These are phyloP conservation scores for Scelioninae gen. 2 DNA, from an alignment of 2,888 invertebrate genomes.

Conservation along the genomic window DNA sequence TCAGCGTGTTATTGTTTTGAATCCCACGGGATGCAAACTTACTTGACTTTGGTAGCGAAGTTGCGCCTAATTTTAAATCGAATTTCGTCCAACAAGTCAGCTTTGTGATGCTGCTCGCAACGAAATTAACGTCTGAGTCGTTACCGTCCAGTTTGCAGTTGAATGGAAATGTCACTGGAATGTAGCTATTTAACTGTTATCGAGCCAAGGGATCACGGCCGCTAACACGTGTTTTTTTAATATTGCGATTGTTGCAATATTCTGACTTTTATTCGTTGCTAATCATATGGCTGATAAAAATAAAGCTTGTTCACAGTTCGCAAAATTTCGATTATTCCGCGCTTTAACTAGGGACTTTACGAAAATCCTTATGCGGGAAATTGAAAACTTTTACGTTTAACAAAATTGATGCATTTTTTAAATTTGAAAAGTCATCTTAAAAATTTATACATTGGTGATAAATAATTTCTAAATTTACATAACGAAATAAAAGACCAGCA, in stretches of 20 bases:
- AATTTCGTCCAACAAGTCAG: slow-evolving; percentile 1
- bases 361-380: too few species aligned
- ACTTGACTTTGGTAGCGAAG: slow-evolving; percentile 8
- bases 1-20: slow-evolving; percentile 22
- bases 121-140: neutral
- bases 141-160: neutral
- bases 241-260: slow-evolving; percentile 25
- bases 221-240: slow-evolving; percentile 27
- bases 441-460: too few species aligned
- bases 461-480: too few species aligned
- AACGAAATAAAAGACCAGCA: too few species aligned
- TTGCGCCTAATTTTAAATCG: slow-evolving; percentile 12
- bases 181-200: slow-evolving; percentile 20
- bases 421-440: too few species aligned
- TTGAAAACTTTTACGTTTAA: slow-evolving; percentile 9
- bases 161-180: neutral
- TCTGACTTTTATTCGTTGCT: slow-evolving; percentile 22
- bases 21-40: neutral
- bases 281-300: slow-evolving; percentile 36
- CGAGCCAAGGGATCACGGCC: neutral
- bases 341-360: slow-evolving; percentile 11
- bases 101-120: neutral
- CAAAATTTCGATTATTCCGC: neutral
- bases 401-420: too few species aligned
- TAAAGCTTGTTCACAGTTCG: slow-evolving; percentile 36